A percentile compares a stretch with the other conserved stretches of the same genome.
These are phyloP conservation scores for Calameuta filiformis DNA, from an alignment of 2,888 invertebrate species.

Conservation along the genomic window DNA sequence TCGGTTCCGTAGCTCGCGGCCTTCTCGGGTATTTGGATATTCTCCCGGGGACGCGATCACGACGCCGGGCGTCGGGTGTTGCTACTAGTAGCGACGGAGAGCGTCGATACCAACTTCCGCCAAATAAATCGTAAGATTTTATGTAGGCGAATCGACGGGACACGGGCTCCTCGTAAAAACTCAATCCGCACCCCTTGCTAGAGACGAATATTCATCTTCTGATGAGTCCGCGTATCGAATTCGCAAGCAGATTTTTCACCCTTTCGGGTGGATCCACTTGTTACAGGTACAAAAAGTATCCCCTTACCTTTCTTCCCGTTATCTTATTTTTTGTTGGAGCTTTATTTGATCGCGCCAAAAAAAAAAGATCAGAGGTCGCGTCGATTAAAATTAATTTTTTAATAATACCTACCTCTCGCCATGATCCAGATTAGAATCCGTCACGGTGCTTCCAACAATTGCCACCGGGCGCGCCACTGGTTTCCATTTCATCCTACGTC, in stretches of 20 bases:
- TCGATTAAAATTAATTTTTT: too few relatives aligned
- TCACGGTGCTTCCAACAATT: too few relatives aligned
- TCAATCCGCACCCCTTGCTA: background rate
- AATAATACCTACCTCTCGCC: too few relatives aligned
- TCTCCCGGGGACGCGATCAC: background rate
- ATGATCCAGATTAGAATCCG: too few relatives aligned
- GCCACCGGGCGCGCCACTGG: too few relatives aligned
- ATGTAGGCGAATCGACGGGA: background rate
- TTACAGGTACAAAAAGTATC: background rate
- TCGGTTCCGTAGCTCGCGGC: background rate
- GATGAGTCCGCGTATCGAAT: background rate
- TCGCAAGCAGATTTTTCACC: background rate
- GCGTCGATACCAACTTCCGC: background rate
- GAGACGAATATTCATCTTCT: background rate
- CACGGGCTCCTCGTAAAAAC: background rate
- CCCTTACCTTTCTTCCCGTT: too few relatives aligned
- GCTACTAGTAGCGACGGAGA: too few relatives aligned
- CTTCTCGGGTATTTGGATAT: background rate
- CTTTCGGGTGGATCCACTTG: background rate
- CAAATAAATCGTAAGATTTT: background rate
- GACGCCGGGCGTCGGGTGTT: background rate
- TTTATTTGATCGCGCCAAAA: too few relatives aligned
- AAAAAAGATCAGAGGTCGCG: too few relatives aligned
- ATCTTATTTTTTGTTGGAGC: too few relatives aligned
- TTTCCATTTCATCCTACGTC: too few relatives aligned